Conservation (phyloP, 2,113 vertebrate species). For the Pavo muticus region DNA sequence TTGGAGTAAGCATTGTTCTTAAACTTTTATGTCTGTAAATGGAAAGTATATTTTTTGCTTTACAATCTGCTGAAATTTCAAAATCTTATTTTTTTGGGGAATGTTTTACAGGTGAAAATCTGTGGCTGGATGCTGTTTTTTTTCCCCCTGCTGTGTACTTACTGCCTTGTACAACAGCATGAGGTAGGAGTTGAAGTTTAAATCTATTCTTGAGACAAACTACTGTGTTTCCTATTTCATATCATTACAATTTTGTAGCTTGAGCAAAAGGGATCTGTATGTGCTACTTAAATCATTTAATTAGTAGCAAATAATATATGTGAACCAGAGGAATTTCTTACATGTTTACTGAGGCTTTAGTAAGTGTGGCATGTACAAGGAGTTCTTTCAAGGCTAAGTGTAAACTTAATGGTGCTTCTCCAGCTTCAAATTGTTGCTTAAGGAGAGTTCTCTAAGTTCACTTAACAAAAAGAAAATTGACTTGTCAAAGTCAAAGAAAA, state of each 20-base stretch:
- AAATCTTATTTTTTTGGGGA: not conserved
- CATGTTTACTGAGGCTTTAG: not conserved
- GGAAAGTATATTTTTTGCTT: not conserved
- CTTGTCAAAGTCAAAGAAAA: not conserved
- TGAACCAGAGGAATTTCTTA: not conserved
- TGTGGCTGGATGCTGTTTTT: not conserved
- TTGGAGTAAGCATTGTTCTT: not conserved
- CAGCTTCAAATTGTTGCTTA: not conserved
- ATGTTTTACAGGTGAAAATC: not conserved
- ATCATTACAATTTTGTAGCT: not conserved
- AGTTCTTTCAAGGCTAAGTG: not conserved
- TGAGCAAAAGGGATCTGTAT: not conserved
- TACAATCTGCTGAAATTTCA: not conserved
- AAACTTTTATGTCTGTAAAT: not conserved
- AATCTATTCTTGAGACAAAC: not conserved
- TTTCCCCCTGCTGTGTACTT: not conserved
- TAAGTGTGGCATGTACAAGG: not conserved
- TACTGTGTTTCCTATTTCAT: not conserved
- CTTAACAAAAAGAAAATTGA: not conserved
- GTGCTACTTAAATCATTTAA: not conserved
- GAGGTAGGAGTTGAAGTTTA: not conserved
- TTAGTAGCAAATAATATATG: not conserved
- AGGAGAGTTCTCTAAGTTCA: not conserved
- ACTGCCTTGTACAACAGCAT: not conserved
- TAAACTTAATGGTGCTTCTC: not conserved